phyloP scores from a whole-genome alignment of 2,797 vertebrate species.

The Sciaenops ocellatus region DNA sequence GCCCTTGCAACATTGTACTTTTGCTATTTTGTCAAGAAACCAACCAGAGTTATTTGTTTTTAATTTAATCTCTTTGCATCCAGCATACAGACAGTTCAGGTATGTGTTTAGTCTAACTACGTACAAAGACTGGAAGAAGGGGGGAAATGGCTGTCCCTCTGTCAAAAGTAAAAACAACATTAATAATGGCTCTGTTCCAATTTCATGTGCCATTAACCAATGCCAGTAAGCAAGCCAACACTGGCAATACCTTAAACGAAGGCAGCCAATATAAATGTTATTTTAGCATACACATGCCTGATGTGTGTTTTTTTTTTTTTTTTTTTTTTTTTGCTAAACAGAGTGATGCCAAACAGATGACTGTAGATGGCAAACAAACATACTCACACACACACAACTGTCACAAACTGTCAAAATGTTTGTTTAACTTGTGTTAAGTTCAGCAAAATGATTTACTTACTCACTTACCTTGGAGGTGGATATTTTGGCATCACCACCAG shows the following conservation, averaged over 20 bases:
- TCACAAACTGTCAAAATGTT: background rate
- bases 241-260: background rate
- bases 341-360: background rate
- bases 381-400: too few species aligned
- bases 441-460: background rate
- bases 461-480: background rate
- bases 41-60: background rate
- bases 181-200: constrained; percentile 29
- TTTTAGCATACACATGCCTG: background rate
- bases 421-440: background rate
- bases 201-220: constrained; percentile 9
- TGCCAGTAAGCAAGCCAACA: background rate
- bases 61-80: constrained; percentile 6
- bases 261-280: constrained; percentile 6
- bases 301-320: background rate
- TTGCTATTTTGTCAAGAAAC: too few species aligned
- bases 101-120: constrained; percentile 21
- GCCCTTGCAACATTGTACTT: background rate
- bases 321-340: background rate
- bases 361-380: background rate
- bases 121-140: constrained; percentile 34
- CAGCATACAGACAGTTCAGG: background rate
- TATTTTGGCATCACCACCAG: background rate
- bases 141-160: constrained; percentile 15
- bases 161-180: constrained; percentile 33